Evolutionary conservation across 2,797 vertebrate genomes (phyloP), one percentile per base, ranked within the genome.

Genomic region (Brotula barbata): DNA sequence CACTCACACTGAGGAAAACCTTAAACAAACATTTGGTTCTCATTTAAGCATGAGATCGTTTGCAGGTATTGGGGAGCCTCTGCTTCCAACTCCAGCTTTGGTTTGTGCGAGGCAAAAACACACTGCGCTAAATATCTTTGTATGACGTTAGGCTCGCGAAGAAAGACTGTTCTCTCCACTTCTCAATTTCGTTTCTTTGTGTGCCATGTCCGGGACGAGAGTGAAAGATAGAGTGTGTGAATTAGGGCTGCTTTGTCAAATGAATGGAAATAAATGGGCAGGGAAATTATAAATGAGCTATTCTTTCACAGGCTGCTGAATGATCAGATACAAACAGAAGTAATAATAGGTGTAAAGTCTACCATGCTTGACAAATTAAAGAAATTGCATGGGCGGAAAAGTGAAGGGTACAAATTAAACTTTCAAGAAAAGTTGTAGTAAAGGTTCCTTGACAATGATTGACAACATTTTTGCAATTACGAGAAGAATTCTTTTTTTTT

Each of bases 21-120:
- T 89, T 81, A 78, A 57, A 84, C 81, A 89, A 92, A 93, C 92
- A 91, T 91, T 91, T 90, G 89, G 87, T 89, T 89, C 85, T 86
- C 69, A 85, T 90, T 90, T 85, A 58, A 84, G 73, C 59, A 59
- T 42, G 67, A 71, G 78, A 77, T 76, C 43, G 59, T 53, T 60
- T 46, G 51, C 36, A 43, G 42, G 69, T 79, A 85, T 71, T 54
- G 36, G 17, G 12, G 25, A 59, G 25, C 33, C 19, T 74, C 49
- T 58, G 78, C 61, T 42, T 60, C 70, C 31, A 47, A 46, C 67
- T 39, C 39, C 50, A 62, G 64, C 48, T 58, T 67, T 62, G 47
- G 64, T 68, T 58, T 49, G 16, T 23, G 48, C 33, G 15, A 54
- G 48, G 57, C 20, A 40, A 77, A 77, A 47, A 57, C 48, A 58